Percentiles rank a stretch among this genome's conserved stretches.
phyloP scores from a whole-genome alignment of 1,140 invertebrate genomes.

The Drosophila albomicans region DNA sequence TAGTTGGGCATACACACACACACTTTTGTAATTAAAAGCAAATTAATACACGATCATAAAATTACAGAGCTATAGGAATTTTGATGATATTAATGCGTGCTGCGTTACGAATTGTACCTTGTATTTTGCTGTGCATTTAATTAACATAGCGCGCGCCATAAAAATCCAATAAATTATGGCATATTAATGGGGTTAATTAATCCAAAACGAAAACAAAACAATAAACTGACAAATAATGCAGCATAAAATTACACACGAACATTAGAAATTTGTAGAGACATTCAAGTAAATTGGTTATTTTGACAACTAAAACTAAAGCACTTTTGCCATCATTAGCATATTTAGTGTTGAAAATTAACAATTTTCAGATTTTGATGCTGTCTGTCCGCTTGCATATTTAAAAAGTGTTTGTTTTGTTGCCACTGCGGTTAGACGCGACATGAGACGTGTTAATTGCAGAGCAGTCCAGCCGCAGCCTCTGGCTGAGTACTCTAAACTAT shows the following conservation, averaged over 20 bases:
- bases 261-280: neutral
- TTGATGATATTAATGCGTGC: slow-evolving; percentile 3
- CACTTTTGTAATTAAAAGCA: slow-evolving; percentile 38
- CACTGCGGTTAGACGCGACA: slow-evolving; percentile 51
- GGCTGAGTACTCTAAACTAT: neutral
- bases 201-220: neutral
- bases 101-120: neutral
- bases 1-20: neutral
- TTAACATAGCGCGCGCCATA: slow-evolving; percentile 2
- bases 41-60: slow-evolving; percentile 32
- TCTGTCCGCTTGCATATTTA: slow-evolving; percentile 52
- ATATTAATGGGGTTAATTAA: slow-evolving; percentile 19
- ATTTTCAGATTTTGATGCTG: slow-evolving; percentile 3
- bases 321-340: slow-evolving; percentile 16
- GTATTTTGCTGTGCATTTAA: slow-evolving; percentile 8
- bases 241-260: neutral
- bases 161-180: slow-evolving; percentile 9
- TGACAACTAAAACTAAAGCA: neutral
- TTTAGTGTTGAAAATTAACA: neutral
- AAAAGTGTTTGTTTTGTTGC: slow-evolving; percentile 39
- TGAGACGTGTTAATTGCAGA: slow-evolving; percentile 67
- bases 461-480: slow-evolving; percentile 15
- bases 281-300: neutral
- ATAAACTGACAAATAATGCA: neutral
- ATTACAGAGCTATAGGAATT: slow-evolving; percentile 4